Evolutionary conservation across 1,140 invertebrate species (phyloP).

Genomic region (Trypoxylus dichotomus): DNA sequence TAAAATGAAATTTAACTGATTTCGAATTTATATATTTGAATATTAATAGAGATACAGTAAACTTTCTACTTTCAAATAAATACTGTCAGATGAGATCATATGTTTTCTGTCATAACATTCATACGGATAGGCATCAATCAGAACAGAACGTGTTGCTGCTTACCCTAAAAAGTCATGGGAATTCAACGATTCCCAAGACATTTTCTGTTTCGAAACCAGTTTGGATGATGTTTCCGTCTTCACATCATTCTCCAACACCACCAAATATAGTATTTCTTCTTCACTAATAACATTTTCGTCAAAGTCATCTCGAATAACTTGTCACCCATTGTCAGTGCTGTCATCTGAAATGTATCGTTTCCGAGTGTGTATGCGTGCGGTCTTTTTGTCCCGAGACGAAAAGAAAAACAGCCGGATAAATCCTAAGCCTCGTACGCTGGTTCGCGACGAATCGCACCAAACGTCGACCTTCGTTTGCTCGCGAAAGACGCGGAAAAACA

Average conservation of each 20-base stretch:
- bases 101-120: neutral
- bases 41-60: neutral
- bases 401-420: neutral
- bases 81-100: neutral
- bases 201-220: neutral
- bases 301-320: neutral
- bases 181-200: constrained; percentile 11
- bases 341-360: neutral
- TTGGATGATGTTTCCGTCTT: neutral
- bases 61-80: neutral
- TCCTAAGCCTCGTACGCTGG: neutral
- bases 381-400: neutral
- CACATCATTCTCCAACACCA: neutral
- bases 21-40: too few species aligned
- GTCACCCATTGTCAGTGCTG: neutral
- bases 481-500: neutral
- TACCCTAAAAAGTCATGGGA: neutral
- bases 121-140: neutral
- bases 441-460: neutral
- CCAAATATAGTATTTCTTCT: neutral
- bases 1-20: neutral
- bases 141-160: neutral
- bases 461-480: neutral
- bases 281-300: neutral
- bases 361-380: neutral